phyloP scores from a whole-genome alignment of 2,113 vertebrate species.

The Larimichthys polyactis region DNA sequence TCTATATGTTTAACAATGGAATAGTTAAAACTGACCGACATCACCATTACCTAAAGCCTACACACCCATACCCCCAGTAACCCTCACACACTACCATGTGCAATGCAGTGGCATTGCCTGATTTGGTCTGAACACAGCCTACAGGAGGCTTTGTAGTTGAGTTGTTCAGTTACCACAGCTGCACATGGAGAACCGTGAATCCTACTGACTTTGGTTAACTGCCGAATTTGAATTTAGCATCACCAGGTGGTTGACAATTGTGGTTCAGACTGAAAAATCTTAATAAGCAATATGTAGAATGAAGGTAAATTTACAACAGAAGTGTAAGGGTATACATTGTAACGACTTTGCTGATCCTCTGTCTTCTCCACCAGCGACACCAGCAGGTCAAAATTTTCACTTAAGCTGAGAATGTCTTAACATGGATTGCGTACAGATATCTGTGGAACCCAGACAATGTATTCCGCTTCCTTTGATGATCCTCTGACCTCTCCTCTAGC shows the following conservation, averaged over 20 bases:
- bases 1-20: no score
- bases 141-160: no score
- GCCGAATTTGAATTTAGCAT: no score
- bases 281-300: not conserved
- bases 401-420: not conserved
- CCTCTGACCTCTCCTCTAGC: not conserved
- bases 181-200: not conserved
- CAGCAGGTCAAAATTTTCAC: not conserved
- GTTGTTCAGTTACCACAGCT: no score
- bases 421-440: not conserved
- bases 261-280: not conserved
- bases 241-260: not conserved
- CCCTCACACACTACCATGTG: no score
- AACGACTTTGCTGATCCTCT: not conserved
- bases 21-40: no score
- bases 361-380: not conserved
- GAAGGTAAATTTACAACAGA: not conserved
- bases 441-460: not conserved
- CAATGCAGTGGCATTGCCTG: no score
- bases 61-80: not conserved
- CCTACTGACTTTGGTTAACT: no score
- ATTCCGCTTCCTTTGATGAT: not conserved
- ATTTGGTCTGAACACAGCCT: no score
- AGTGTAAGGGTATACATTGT: no score
- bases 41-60: not conserved